Evolutionary conservation across 2,113 vertebrate genomes (phyloP).

Genomic region (Vireo altiloquus): DNA sequence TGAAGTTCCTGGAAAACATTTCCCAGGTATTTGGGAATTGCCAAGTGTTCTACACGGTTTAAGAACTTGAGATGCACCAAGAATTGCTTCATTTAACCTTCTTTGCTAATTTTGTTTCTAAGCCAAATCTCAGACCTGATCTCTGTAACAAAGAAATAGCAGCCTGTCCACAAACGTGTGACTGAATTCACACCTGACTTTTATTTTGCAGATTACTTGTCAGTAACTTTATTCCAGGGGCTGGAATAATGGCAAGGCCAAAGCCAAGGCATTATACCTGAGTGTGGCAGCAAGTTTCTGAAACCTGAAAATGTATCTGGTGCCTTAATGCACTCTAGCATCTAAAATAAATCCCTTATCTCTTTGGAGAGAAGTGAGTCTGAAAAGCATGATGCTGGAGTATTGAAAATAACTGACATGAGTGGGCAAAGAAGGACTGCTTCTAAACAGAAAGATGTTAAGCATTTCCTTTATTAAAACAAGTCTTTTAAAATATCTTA

Average conservation of each 20-base stretch:
- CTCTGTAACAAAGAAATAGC: not conserved
- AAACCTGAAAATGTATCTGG: not conserved
- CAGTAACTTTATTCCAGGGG: not conserved
- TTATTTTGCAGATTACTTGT: not conserved
- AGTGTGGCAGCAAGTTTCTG: not conserved
- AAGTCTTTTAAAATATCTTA: not conserved
- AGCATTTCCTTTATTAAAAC: not conserved
- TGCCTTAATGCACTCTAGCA: not conserved
- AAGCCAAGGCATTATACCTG: not conserved
- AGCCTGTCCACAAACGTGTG: not conserved
- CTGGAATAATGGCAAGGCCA: not conserved
- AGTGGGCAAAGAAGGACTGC: not conserved
- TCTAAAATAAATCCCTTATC: not conserved
- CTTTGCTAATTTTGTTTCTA: not conserved
- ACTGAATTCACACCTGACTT: not conserved
- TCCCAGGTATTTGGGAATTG: not conserved
- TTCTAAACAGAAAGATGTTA: not conserved
- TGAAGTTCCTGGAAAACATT: not conserved
- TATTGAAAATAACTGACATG: not conserved
- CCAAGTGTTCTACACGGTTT: not conserved
- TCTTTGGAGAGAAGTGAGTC: not conserved
- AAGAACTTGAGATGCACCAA: not conserved
- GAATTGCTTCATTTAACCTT: not conserved
- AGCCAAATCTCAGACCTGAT: not conserved
- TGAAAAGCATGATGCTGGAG: not conserved